phyloP scores from a whole-genome alignment of 1,140 invertebrate species.

The Brachionus sp. region DNA sequence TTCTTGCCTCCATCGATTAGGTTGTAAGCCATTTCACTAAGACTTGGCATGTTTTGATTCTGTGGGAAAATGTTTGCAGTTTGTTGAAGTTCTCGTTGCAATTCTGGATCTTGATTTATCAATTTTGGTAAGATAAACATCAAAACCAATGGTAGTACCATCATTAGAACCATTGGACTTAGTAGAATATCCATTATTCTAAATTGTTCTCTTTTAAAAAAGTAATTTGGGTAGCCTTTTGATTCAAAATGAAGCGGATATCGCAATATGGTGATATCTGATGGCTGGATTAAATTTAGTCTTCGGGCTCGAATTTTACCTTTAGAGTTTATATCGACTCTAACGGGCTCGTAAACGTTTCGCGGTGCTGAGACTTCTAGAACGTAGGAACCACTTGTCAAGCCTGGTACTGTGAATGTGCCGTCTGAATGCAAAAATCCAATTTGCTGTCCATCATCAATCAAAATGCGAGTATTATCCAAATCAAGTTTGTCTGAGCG shows the following conservation, averaged over 20 bases:
- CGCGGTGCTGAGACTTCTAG: slow-evolving; percentile 82
- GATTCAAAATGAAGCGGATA: slow-evolving; percentile 82
- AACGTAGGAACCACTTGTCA: slow-evolving; percentile 84
- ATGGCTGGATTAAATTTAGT: slow-evolving; percentile 85
- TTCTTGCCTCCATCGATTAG: slow-evolving; percentile 31
- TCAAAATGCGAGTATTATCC: slow-evolving; percentile 41
- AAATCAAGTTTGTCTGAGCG: not conserved
- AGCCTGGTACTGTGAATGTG: slow-evolving; percentile 48
- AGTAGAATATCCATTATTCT: slow-evolving; percentile 83
- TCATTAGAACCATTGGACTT: slow-evolving; percentile 74
- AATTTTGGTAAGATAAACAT: slow-evolving; percentile 42
- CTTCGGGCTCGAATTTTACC: slow-evolving; percentile 87
- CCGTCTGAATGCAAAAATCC: slow-evolving; percentile 34
- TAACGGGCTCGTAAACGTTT: slow-evolving; percentile 80
- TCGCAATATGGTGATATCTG: slow-evolving; percentile 65
- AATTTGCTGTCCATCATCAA: slow-evolving; percentile 31
- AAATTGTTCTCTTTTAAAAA: slow-evolving; percentile 85
- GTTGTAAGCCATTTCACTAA: slow-evolving; percentile 30
- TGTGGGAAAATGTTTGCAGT: slow-evolving; percentile 17
- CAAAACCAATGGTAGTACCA: slow-evolving; percentile 14
- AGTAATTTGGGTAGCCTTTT: slow-evolving; percentile 74
- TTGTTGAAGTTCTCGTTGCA: slow-evolving; percentile 43
- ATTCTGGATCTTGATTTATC: slow-evolving; percentile 31
- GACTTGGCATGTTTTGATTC: slow-evolving; percentile 26
- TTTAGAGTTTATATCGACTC: slow-evolving; percentile 90